A percentile compares a stretch with the other conserved stretches of the same genome.
Conservation (phyloP, 1,140 invertebrate genomes). For the Diabrotica virgifera region DNA sequence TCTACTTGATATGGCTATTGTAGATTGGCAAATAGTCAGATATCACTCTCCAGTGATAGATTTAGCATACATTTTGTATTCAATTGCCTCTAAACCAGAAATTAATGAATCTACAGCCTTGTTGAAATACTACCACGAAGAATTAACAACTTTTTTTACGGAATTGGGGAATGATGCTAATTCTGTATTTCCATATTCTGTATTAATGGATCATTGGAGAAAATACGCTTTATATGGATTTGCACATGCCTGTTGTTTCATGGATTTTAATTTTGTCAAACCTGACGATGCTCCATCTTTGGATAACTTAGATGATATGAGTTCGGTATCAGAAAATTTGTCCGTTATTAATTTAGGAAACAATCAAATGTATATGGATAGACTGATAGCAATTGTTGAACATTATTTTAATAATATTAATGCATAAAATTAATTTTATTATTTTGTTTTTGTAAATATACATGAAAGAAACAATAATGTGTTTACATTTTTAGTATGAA, state of each 20-base stretch:
- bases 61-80: slow-evolving; percentile 56
- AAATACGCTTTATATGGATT: slow-evolving; percentile 20
- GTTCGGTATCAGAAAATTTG: not conserved
- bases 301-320: not conserved
- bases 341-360: not conserved
- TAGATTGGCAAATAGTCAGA: slow-evolving; percentile 58
- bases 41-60: slow-evolving; percentile 58
- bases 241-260: not conserved
- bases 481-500: too few relatives aligned
- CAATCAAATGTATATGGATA: not conserved
- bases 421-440: too few relatives aligned
- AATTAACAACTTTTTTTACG: not conserved
- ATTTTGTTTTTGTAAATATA: too few relatives aligned
- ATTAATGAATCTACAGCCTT: not conserved
- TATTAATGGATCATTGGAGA: slow-evolving; percentile 22
- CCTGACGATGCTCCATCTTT: slow-evolving; percentile 4
- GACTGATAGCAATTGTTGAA: not conserved
- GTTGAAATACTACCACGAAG: slow-evolving; percentile 10
- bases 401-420: not conserved
- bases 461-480: too few relatives aligned
- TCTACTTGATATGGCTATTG: slow-evolving; percentile 20
- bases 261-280: not conserved
- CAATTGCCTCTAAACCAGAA: slow-evolving; percentile 51
- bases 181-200: slow-evolving; percentile 1
- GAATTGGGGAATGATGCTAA: not conserved